phyloP scores from a whole-genome alignment of 2,797 vertebrate genomes.

The Dendrocincla fuliginosa region DNA sequence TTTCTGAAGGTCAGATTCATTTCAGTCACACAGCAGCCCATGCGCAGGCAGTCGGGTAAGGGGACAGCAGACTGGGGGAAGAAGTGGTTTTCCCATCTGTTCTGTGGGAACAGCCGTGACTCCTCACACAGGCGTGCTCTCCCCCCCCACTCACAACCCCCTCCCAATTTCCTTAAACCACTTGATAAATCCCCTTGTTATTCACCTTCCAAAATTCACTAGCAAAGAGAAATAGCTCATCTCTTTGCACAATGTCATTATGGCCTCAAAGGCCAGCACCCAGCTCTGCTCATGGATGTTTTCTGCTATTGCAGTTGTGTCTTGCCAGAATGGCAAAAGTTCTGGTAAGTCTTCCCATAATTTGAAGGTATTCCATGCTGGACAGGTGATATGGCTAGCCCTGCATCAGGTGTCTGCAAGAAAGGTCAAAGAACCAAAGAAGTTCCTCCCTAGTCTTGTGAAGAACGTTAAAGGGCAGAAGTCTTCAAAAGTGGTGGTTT shows the following conservation, averaged over 20 bases:
- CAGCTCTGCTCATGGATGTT: background rate
- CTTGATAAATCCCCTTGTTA: background rate
- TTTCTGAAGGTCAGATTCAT: slow-evolving; percentile 17
- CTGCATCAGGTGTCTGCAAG: background rate
- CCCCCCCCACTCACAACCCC: background rate
- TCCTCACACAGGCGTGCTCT: background rate
- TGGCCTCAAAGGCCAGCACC: background rate
- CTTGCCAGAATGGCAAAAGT: background rate
- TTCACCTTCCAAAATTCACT: background rate
- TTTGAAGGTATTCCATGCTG: background rate
- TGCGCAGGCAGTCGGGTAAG: background rate
- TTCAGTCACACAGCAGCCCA: background rate
- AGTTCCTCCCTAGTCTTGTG: background rate
- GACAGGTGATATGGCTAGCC: background rate
- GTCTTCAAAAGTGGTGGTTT: background rate
- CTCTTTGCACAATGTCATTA: background rate
- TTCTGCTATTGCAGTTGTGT: background rate
- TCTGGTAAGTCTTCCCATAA: background rate
- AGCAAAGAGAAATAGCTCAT: background rate
- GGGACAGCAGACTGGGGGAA: background rate
- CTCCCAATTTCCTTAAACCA: background rate
- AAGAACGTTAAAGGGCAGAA: background rate
- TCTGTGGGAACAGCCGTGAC: background rate
- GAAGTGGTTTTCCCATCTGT: background rate
- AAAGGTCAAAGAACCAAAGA: background rate